A percentile compares a stretch with the other conserved stretches of the same genome.
These are phyloP conservation scores for Coptotermes formosanus DNA, from an alignment of 1,140 invertebrate species.

Conservation along the genomic window DNA sequence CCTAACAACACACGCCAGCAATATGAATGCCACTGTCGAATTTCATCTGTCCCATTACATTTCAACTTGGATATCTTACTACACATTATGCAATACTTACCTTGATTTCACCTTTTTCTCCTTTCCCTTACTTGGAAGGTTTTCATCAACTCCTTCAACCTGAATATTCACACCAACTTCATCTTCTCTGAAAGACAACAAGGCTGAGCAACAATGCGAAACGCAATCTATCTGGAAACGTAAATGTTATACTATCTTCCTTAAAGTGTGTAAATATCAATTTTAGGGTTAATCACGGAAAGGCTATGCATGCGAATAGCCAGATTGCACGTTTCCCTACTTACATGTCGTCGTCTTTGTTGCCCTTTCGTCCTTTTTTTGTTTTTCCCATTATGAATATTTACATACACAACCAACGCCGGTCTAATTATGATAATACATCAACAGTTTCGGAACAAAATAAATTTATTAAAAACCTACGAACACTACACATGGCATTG, in stretches of 20 bases:
- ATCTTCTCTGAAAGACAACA: conserved; percentile 49
- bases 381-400: conserved; percentile 62
- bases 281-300: conserved; percentile 12
- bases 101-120: conserved; percentile 34
- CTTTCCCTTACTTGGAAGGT: conserved; percentile 30
- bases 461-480: not conserved
- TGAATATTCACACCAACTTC: conserved; percentile 34
- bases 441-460: not conserved
- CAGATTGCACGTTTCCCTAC: conserved; percentile 43
- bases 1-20: not conserved
- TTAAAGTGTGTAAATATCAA: conserved; percentile 34
- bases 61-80: not conserved
- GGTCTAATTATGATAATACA: not conserved
- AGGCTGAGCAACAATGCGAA: conserved; percentile 32
- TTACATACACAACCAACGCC: not conserved
- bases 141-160: conserved; percentile 23
- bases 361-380: conserved; percentile 66
- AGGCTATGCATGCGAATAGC: conserved; percentile 35
- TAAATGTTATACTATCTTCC: conserved; percentile 40
- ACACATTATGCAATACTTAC: conserved; percentile 9
- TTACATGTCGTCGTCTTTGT: conserved; percentile 63
- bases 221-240: conserved; percentile 40
- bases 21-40: not conserved
- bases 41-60: not conserved
- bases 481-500: conserved; percentile 2